phyloP scores from a whole-genome alignment of 2,797 vertebrate species.

The Botia almorhae region DNA sequence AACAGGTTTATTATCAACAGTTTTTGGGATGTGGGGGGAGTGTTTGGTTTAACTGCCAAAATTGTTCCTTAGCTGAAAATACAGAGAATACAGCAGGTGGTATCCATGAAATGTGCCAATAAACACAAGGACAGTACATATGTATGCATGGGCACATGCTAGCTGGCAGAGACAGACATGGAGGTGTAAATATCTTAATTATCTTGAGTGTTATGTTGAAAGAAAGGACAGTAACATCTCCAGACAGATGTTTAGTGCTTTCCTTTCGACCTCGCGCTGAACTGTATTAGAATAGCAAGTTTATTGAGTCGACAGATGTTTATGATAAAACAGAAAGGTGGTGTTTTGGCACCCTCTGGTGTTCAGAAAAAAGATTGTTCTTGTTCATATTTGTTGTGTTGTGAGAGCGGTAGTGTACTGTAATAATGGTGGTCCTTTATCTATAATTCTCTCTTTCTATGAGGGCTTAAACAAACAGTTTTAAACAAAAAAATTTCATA shows the following conservation, averaged over 20 bases:
- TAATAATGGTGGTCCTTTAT: not conserved
- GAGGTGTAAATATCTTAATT: conserved; percentile 16
- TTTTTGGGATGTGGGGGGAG: not conserved
- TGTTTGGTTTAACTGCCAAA: not conserved
- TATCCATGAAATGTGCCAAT: conserved; percentile 6
- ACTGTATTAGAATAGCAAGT: conserved; percentile 20
- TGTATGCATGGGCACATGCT: not conserved
- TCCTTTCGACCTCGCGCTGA: conserved; percentile 42
- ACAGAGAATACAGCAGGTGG: conserved; percentile 18
- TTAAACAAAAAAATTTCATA: too few relatives aligned
- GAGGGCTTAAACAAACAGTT: too few relatives aligned
- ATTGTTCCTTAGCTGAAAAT: conserved; percentile 1
- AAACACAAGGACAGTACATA: not conserved
- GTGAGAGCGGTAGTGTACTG: not conserved
- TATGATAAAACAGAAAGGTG: conserved; percentile 9
- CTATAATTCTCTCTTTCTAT: too few relatives aligned
- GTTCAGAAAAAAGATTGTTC: conserved; percentile 16
- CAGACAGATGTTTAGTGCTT: conserved; percentile 31
- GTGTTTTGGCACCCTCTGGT: conserved; percentile 53
- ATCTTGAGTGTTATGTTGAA: conserved; percentile 37
- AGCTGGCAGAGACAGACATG: not conserved
- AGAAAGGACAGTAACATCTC: conserved; percentile 26
- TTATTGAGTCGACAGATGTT: conserved; percentile 19
- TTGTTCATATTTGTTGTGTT: not conserved
- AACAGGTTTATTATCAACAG: not conserved